Evolutionary conservation across 2,888 invertebrate genomes (phyloP).

Genomic region (Watsonalla binaria): DNA sequence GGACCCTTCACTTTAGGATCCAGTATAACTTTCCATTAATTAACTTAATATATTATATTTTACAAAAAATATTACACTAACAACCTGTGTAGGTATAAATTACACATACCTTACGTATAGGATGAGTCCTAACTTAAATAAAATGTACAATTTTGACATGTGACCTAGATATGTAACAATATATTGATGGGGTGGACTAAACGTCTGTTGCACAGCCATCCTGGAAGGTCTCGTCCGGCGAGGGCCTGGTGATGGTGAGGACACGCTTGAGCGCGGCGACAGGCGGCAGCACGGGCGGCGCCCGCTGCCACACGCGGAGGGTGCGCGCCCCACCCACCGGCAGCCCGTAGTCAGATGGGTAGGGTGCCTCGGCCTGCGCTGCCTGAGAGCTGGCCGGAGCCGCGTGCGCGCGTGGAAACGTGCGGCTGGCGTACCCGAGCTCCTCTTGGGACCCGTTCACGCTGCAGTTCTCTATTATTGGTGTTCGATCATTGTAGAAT

Average conservation of each 20-base stretch:
- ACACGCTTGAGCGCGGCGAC: slow-evolving; percentile 91
- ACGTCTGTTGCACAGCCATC: slow-evolving; percentile 96
- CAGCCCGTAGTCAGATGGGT: slow-evolving; percentile 88
- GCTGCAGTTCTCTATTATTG: slow-evolving; percentile 83
- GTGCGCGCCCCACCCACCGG: slow-evolving; percentile 86
- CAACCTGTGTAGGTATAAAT: slow-evolving; percentile 57
- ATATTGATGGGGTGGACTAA: slow-evolving; percentile 59
- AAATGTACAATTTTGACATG: slow-evolving; percentile 56
- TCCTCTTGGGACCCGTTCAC: slow-evolving; percentile 80
- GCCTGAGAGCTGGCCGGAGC: slow-evolving; percentile 73
- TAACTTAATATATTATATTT: slow-evolving; percentile 76
- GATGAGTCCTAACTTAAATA: slow-evolving; percentile 47
- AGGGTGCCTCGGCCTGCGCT: slow-evolving; percentile 66
- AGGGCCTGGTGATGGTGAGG: slow-evolving; percentile 89
- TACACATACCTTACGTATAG: slow-evolving; percentile 58
- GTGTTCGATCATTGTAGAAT: slow-evolving; percentile 85
- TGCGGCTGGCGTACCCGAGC: slow-evolving; percentile 79
- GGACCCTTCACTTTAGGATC: slow-evolving; percentile 66
- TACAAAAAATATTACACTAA: slow-evolving; percentile 75
- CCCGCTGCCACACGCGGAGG: slow-evolving; percentile 91
- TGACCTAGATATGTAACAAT: slow-evolving; percentile 45
- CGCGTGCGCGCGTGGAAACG: slow-evolving; percentile 78
- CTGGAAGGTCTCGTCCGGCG: slow-evolving; percentile 94
- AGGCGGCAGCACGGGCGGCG: slow-evolving; percentile 90
- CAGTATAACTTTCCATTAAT: slow-evolving; percentile 71